Evolutionary conservation across 2,113 vertebrate genomes (phyloP).

Genomic region (Macaca mulatta): DNA sequence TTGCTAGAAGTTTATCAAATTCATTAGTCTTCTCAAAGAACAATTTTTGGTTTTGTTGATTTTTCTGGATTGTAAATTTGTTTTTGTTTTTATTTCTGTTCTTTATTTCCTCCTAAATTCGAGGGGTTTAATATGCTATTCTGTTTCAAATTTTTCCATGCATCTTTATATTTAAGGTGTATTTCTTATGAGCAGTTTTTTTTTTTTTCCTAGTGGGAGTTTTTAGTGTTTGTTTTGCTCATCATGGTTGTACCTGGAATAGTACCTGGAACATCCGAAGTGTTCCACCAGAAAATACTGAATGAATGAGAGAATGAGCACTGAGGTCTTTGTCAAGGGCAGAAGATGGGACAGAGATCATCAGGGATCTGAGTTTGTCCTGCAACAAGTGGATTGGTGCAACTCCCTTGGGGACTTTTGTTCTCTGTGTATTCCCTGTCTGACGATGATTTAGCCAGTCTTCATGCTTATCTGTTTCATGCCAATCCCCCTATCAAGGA

Average conservation of each 20-base stretch:
- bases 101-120: neutral
- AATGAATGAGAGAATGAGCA: neutral
- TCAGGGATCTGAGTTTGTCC: neutral
- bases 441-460: neutral
- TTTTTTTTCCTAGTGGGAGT: neutral
- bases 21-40: slow-evolving; percentile 23
- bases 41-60: neutral
- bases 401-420: neutral
- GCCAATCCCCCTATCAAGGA: neutral
- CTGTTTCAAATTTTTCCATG: neutral
- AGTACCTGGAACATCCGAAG: neutral
- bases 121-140: neutral
- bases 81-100: slow-evolving; percentile 1
- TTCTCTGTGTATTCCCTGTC: neutral
- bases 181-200: neutral
- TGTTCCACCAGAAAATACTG: neutral
- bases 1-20: slow-evolving; percentile 18
- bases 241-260: too few relatives aligned
- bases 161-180: neutral
- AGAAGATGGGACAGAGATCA: neutral
- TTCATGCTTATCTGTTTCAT: slow-evolving; percentile 7
- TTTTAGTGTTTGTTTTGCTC: neutral
- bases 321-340: neutral
- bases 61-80: neutral
- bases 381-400: neutral